Evolutionary conservation across 37 sponge, comb jelly and placozoan genomes (phyloP), one percentile per base, ranked within the genome.

Genomic region (Eunapius fragilis): DNA sequence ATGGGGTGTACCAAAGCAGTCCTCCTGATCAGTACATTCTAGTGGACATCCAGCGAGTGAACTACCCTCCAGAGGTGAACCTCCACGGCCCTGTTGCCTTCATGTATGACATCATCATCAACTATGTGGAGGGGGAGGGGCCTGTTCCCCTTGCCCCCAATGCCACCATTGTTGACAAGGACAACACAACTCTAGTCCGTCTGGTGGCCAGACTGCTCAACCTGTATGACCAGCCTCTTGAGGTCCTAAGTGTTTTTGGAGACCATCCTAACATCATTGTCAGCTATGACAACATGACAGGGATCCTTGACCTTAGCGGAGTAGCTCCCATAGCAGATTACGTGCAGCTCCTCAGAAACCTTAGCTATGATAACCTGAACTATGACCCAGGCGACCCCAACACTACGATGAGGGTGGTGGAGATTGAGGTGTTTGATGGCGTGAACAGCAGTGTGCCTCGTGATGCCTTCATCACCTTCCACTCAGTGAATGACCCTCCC

Each of bases 401-500:
- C 75, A 91, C 93, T 4, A 37, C 49, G 2, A 67, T 77, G 78
- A 75, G 95, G n/a, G 78, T 86, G 67, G 85, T 97, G 22, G 74
- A 38, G 47, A 82, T 95, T 32, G 70, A 84, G 33, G 93, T 79
- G 2, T 90, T 71, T 80, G 97, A 97, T 82, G 90, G 93, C 14
- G 7, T 68, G 2, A 80, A 85, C 49, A 78, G 41, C 74, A 92
- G 93, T 49, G 27, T 74, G 10, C 79, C 90, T 34, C 82, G 85
- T 0, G 28, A 31, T 2, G 37, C 89, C 17, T 28, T 77, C 0
- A 74, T 97, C 28, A 94, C 93, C 2, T 97, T 97, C 73, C 76
- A 89, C 2, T 86, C 97, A 0, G 95, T 97, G 67, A 97, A 97
- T 82, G 97, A 97, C 79, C 81, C 95, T 36, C 93, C 97, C 22